Evolutionary conservation across 2,888 invertebrate species (phyloP), one percentile per base, ranked within the genome.

Genomic region (Hypsopygia costalis): DNA sequence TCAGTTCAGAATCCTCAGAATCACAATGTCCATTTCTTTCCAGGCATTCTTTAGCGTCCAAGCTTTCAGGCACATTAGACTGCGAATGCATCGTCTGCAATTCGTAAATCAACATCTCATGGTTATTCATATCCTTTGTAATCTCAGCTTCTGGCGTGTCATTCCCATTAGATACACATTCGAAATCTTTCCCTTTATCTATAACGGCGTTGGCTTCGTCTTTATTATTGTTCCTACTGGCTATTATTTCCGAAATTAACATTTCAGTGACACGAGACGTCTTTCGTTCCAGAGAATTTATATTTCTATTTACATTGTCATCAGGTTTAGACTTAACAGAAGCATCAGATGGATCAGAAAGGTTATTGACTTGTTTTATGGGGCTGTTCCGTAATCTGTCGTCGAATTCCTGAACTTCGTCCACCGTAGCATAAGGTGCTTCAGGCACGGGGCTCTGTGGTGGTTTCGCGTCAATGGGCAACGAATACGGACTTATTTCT

Each of bases 31-130:
- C 77, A 46, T 74, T 77, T 42, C 50, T 65, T 33, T 80, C 79
- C 9, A 61, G 51, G 29, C 55, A 54, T 34, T 35, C 72, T 31
- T 61, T 62, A 11, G 49, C 27, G 8, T 77, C 77, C 36, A 75
- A 46, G 34, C 42, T 49, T 21, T 81, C 79, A 3, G 81, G 77
- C 44, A 87, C 77, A 49, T 78, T 79, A 0, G 82, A 73, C 49
- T 81, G 81, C 35, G 88, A 88, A 43, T 91, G 90, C 93, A 93
- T 93, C 40, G 90, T 91, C 56, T 93, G 91, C 70, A 93, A 66
- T 67, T 94, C 93, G 46, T 92, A 91, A 58, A 94, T 93, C 58
- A 94, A 85, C 77, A 93, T 90, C 76, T 94, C 93, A 64, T 93
- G 93, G 67, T 92, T 92, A 58, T 83, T 88, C 82, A 89, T 87